phyloP scores from a whole-genome alignment of 2,113 vertebrate genomes.

The Calidris pygmaea region DNA sequence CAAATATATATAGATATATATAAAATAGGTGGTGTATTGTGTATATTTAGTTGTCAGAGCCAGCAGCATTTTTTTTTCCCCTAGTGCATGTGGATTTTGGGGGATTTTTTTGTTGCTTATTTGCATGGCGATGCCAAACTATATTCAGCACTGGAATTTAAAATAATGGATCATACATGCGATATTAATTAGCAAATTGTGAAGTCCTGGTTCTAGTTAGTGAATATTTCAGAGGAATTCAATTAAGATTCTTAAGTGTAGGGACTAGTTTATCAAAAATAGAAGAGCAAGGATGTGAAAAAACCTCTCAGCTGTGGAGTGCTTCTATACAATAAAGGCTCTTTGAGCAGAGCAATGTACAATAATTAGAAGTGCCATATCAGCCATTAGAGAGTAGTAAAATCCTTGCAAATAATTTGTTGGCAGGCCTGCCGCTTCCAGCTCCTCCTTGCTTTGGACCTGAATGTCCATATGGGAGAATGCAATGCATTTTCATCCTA shows the following conservation, averaged over 20 bases:
- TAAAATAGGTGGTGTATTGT: not conserved
- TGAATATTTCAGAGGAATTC: conserved; percentile 63
- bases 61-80: not conserved
- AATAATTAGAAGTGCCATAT: conserved; percentile 46
- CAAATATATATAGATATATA: not conserved
- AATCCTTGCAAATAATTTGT: conserved; percentile 4
- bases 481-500: not conserved
- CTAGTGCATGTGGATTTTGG: not conserved
- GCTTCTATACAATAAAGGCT: not conserved
- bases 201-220: conserved; percentile 42
- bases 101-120: not conserved
- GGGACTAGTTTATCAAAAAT: conserved; percentile 55
- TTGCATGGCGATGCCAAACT: conserved; percentile 19
- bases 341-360: conserved; percentile 7
- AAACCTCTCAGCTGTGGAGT: conserved; percentile 20
- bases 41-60: not conserved
- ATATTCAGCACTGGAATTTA: not conserved
- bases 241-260: conserved; percentile 44
- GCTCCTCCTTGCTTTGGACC: not conserved
- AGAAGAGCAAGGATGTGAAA: conserved; percentile 48
- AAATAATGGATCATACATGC: conserved; percentile 9
- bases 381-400: conserved; percentile 3
- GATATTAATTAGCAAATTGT: conserved; percentile 56
- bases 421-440: not conserved
- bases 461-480: not conserved